A percentile compares a stretch with the other conserved stretches of the same genome.
These are phyloP conservation scores for Camelus bactrianus DNA, from an alignment of 2,113 vertebrate genomes.

Conservation along the genomic window DNA sequence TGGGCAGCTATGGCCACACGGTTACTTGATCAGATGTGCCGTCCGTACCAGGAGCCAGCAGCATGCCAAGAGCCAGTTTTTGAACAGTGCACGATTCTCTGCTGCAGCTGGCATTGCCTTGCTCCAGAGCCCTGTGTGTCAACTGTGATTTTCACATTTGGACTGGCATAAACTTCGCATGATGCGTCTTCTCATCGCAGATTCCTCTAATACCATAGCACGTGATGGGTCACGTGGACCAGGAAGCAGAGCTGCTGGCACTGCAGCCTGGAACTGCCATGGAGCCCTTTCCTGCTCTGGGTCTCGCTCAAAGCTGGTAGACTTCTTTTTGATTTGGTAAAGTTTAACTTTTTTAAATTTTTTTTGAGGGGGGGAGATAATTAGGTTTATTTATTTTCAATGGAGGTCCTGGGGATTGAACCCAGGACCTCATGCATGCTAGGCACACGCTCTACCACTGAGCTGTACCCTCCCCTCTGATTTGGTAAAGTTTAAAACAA, in stretches of 20 bases:
- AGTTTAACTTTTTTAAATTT: not conserved
- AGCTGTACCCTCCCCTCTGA: not conserved
- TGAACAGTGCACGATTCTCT: not conserved
- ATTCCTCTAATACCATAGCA: not conserved
- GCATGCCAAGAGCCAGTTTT: not conserved
- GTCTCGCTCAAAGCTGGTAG: not conserved
- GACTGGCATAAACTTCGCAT: not conserved
- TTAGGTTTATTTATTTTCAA: no score
- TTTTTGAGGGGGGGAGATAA: no score
- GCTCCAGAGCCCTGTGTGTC: not conserved
- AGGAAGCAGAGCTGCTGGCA: not conserved
- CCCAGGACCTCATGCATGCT: no score
- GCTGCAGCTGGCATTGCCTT: not conserved
- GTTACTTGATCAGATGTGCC: not conserved
- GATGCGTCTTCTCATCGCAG: not conserved
- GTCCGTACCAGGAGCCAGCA: not conserved
- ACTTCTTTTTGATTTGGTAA: not conserved
- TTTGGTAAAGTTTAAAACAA: not conserved
- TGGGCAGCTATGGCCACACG: not conserved
- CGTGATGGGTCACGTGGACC: not conserved
- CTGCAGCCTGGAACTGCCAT: not conserved
- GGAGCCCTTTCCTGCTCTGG: not conserved
- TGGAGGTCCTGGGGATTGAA: no score
- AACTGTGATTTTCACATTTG: not conserved
- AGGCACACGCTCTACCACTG: no score